Percentiles rank a stretch among this genome's conserved stretches.
Evolutionary conservation across 2,113 vertebrate genomes (phyloP).

Genomic region (Xenopus laevis): DNA sequence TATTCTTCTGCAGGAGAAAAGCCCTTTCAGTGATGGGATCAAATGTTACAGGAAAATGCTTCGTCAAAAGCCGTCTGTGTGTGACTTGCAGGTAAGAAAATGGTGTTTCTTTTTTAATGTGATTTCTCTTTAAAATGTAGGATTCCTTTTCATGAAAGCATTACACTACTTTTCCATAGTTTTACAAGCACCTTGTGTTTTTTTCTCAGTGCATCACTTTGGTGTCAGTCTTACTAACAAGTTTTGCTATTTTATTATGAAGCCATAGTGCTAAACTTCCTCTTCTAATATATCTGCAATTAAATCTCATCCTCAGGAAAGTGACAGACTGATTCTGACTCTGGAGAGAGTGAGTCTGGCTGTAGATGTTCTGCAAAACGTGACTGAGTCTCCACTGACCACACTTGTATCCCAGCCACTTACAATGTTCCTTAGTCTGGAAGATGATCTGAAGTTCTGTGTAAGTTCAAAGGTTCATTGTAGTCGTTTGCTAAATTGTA

Average conservation of each 20-base stretch:
- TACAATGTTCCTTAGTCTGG: not conserved
- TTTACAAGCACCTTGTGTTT: no score
- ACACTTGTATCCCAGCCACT: not conserved
- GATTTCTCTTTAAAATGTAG: no score
- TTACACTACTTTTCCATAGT: no score
- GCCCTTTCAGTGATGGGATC: constrained; percentile 7
- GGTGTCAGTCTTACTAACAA: no score
- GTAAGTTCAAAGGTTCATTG: constrained; percentile 1
- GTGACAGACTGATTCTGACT: constrained; percentile 13
- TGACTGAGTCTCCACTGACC: not conserved
- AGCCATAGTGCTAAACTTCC: no score
- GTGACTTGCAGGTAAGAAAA: constrained; percentile 12
- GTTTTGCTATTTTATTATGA: no score
- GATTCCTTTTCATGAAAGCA: no score
- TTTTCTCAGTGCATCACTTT: no score
- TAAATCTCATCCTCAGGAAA: not conserved
- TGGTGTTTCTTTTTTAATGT: no score
- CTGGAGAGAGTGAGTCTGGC: constrained; percentile 4
- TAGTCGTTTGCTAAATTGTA: no score
- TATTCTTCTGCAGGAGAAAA: not conserved
- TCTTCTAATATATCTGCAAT: not conserved
- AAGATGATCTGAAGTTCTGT: constrained; percentile 14
- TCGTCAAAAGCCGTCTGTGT: constrained; percentile 24
- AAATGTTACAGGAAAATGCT: constrained; percentile 23
- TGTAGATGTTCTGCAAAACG: not conserved